Base-by-base conservation (phyloP, 2,113 vertebrate species). In the Brienomyrus brachyistius region DNA sequence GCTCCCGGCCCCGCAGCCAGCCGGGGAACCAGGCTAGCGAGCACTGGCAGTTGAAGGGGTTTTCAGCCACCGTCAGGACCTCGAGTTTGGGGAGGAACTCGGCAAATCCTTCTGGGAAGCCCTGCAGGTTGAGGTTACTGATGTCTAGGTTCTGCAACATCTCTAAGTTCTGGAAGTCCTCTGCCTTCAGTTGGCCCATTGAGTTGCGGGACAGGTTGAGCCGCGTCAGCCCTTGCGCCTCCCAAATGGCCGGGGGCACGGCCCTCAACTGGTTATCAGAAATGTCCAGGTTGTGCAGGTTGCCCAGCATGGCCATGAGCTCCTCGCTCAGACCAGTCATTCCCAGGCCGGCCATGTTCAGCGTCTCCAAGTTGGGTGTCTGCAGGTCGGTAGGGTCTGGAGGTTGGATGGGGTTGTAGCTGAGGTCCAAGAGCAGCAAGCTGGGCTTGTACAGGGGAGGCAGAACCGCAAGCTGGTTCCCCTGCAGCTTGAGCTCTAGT, bases 1-100 rank as follows among this genome's bases (percentile, higher is more conserved):
- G 92, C 0, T 50, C 84, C 15, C 94, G 96, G 43, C 95, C 89
- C 0, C 95, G 95, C 4, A 97, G 93, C 98, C 98, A 98, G 82
- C 94, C 91, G 31, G 96, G 95, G 40, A 99, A 95, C 97, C 97
- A 99, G 92, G 97, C 97, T 92, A 98, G 94, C 17, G 94, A 95
- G 91, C 98, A 99, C 83, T 97, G 92, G 6, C 98, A 99, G 93
- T 98, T 98, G 91, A 98, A 99, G 74, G 98, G 98, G 91, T 99
- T 99, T 88, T 97, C 96, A 0, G 98, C 97, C 0, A 96, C 96
- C 0, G 95, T 96, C 91, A 99, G 5, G 0, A 94, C 92, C 4
- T 90, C 91, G 86, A 99, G 95, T 54, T 93, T 95, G 19, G 97
- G 96, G 52, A 98, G 97, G 35, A 94, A 94, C 52, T 93, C 0